Percentiles rank a stretch among this genome's conserved stretches.
These are phyloP conservation scores for Actinia tenebrosa DNA, from an alignment of 64 coral and sea anemone genomes.

Conservation along the genomic window DNA sequence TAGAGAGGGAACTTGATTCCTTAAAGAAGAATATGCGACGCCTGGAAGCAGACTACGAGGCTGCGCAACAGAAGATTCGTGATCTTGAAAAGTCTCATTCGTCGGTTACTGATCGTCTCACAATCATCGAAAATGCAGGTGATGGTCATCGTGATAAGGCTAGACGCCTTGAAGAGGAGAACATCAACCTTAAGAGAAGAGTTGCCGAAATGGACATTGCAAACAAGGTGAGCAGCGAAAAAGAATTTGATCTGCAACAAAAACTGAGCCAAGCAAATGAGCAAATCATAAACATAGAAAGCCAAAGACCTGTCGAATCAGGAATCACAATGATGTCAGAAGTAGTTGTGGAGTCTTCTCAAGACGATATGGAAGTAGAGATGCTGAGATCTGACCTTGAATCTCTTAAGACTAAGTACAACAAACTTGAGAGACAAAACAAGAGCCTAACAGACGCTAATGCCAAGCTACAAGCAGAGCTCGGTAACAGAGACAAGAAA, in stretches of 20 bases:
- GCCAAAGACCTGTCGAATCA: constrained; percentile 38
- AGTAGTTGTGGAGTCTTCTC: constrained; percentile 30
- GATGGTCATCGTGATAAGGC: constrained; percentile 78
- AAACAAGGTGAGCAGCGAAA: constrained; percentile 58
- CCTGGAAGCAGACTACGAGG: constrained; percentile 73
- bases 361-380: constrained; percentile 55
- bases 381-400: constrained; percentile 74
- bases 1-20: constrained; percentile 72
- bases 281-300: constrained; percentile 59
- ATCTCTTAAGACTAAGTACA: constrained; percentile 56
- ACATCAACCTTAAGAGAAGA: constrained; percentile 60
- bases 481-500: constrained; percentile 39
- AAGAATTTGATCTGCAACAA: constrained; percentile 57
- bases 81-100: constrained; percentile 67
- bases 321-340: constrained; percentile 18
- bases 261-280: constrained; percentile 58
- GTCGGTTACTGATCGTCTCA: constrained; percentile 58
- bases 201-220: constrained; percentile 74
- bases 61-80: constrained; percentile 76
- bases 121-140: constrained; percentile 66
- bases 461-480: constrained; percentile 38
- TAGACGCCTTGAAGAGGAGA: constrained; percentile 83
- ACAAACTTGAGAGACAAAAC: constrained; percentile 59
- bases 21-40: constrained; percentile 79
- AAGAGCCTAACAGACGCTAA: constrained; percentile 42